Evolutionary conservation across 1,140 invertebrate genomes (phyloP), one percentile per base, ranked within the genome.

Genomic region (Papilio machaon): DNA sequence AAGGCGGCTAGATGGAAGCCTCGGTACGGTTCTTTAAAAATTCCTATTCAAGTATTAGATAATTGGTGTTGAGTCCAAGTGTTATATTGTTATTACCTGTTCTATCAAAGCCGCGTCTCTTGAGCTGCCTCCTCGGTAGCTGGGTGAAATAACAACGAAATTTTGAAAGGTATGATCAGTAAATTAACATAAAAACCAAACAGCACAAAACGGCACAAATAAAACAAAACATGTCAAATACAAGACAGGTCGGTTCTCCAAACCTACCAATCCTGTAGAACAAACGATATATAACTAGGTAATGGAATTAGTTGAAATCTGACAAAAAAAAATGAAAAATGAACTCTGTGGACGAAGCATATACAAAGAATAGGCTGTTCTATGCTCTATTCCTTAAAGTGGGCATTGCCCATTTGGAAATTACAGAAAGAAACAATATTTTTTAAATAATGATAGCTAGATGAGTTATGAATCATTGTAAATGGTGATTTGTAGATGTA

Each of bases 31-130:
- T 2, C 4, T 43, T 6, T 7, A 43, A 43, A 43, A 43, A 3
- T 43, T 43, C 0, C 23, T 30, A 30, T 15, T 52, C 54, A 17
- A 54, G 82, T 81, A 73, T 78, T 46, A 73, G 23, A 78, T 80
- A 73, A 81, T 83, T 91, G 88, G 89, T 84, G 88, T 91, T 89
- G 91, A 80, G 90, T 88, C 92, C 92, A 91, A 92, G 90, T 91
- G 85, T 52, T 82, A 89, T 84, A 81, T 88, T 81, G 84, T 89
- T 90, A 94, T 95, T 95, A 95, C 95, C 95, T 95, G 91, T 85
- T 93, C 93, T 95, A 95, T 95, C 94, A 95, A 94, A 95, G 95
- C 92, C 94, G 91, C 91, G 95, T 95, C 94, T 95, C 95, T 94
- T 95, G 92, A 80, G 92, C 94, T 92, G 92, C 93, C 88, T 95